Evolutionary conservation across 2,888 invertebrate genomes (phyloP).

Genomic region (Sceliomorpha sp.): DNA sequence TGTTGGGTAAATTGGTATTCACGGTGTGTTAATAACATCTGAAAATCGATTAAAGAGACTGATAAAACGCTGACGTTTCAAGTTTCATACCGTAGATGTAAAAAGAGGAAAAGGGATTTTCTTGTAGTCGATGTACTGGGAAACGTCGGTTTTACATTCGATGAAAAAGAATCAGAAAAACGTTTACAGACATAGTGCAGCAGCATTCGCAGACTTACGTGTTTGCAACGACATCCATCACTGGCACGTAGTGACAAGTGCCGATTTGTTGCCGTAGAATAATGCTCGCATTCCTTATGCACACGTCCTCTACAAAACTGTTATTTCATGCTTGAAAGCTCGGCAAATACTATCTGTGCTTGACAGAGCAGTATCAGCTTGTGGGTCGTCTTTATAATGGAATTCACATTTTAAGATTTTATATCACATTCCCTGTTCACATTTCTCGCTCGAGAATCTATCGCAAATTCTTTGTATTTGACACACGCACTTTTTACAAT

Average conservation of each 20-base stretch:
- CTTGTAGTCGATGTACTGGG: no score
- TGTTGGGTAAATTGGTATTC: no score
- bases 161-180: conserved; percentile 19
- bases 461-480: conserved; percentile 5
- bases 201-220: conserved; percentile 15
- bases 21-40: no score
- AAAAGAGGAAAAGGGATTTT: no score
- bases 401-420: conserved; percentile 45
- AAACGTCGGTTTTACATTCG: no score
- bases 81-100: no score
- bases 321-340: conserved; percentile 42
- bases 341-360: conserved; percentile 38
- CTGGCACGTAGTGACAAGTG: conserved; percentile 24
- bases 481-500: conserved; percentile 5
- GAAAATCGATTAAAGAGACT: no score
- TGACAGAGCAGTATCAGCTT: conserved; percentile 41
- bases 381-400: conserved; percentile 41
- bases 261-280: conserved; percentile 37
- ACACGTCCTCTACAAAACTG: conserved; percentile 15
- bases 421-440: conserved; percentile 14
- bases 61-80: no score
- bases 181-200: conserved; percentile 22
- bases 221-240: conserved; percentile 19
- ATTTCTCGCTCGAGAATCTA: conserved; percentile 14
- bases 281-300: conserved; percentile 38